A percentile compares a stretch with the other conserved stretches of the same genome.
phyloP scores from a whole-genome alignment of 2,888 invertebrate species.

The Zaprionus bogoriensis region DNA sequence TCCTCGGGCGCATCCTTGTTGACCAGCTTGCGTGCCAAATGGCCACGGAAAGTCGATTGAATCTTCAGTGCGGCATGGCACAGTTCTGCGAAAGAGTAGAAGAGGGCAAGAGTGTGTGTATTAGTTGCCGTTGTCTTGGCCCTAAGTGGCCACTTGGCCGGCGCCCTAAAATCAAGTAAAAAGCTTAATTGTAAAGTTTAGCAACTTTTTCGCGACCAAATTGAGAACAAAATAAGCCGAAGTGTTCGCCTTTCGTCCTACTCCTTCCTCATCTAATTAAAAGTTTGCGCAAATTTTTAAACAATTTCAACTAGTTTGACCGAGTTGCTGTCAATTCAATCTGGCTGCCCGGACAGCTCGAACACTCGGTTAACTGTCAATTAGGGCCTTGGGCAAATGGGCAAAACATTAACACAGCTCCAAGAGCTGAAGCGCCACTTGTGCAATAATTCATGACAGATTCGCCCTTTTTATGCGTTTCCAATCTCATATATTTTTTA shows the following conservation, averaged over 20 bases:
- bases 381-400: too few species aligned
- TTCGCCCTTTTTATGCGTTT: constrained; percentile 14
- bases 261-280: background rate
- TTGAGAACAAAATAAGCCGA: background rate
- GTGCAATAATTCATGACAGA: background rate
- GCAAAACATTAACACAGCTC: background rate
- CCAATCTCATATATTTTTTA: constrained; percentile 5
- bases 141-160: constrained; percentile 30
- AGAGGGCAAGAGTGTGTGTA: background rate
- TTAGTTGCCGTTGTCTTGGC: constrained; percentile 12
- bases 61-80: constrained; percentile 94
- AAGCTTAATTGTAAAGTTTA: constrained; percentile 30
- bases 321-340: background rate
- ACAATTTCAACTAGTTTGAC: background rate
- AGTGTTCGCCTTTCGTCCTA: too few species aligned
- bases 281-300: background rate
- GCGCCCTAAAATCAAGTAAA: constrained; percentile 6
- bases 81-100: constrained; percentile 85
- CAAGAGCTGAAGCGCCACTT: constrained; percentile 2
- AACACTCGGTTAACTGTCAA: background rate
- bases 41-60: constrained; percentile 95
- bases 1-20: constrained; percentile 84
- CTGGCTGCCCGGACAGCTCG: background rate
- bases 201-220: constrained; percentile 8
- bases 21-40: constrained; percentile 91